Conservation (phyloP, 2,113 vertebrate genomes). For the Salvator merianae region DNA sequence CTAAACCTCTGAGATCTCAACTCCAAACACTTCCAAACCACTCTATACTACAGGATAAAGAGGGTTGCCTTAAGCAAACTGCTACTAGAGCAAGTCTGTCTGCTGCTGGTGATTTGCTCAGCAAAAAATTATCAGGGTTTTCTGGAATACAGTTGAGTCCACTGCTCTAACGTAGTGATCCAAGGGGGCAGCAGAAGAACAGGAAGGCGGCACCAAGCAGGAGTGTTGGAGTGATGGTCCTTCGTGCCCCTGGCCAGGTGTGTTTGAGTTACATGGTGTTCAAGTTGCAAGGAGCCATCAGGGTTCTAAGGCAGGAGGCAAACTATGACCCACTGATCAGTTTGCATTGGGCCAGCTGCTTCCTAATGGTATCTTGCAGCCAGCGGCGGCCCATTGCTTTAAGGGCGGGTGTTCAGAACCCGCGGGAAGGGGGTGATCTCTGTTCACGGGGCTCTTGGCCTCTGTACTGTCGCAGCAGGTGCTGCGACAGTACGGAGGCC, state of each 20-base stretch:
- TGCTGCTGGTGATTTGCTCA: not conserved
- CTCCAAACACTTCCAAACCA: too few species aligned
- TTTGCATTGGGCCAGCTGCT: not conserved
- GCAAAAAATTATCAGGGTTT: not conserved
- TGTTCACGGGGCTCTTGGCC: too few species aligned
- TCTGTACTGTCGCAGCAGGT: too few species aligned
- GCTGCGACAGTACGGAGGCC: too few species aligned
- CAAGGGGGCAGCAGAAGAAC: too few species aligned
- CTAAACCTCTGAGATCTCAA: too few species aligned
- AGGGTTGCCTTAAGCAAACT: not conserved
- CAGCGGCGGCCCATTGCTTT: too few species aligned
- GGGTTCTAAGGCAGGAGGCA: not conserved
- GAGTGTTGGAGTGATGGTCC: not conserved
- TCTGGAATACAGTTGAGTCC: not conserved
- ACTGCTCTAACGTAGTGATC: not conserved
- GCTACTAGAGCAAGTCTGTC: not conserved
- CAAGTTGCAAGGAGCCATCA: not conserved
- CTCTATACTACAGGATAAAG: not conserved
- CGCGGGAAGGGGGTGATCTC: too few species aligned
- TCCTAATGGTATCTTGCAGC: too few species aligned
- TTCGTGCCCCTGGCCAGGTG: not conserved
- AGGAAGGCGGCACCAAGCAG: too few species aligned
- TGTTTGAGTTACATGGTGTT: too few species aligned
- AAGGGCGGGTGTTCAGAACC: too few species aligned
- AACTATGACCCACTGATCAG: not conserved